Conservation (phyloP, 2,888 invertebrate genomes). For the Bombylius discolor region DNA sequence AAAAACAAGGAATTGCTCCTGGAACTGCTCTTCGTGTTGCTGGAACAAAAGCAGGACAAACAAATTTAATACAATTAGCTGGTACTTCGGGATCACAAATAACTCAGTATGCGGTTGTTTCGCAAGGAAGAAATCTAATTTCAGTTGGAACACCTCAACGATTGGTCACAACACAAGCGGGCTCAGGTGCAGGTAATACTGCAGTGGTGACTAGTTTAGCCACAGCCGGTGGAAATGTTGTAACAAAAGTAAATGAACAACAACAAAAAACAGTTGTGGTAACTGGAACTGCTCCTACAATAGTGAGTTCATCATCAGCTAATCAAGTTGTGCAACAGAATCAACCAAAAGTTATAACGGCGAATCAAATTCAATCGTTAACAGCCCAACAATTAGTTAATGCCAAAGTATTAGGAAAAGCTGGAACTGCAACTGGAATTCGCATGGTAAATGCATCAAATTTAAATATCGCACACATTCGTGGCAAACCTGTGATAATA, state of each 20-base stretch:
- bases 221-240: conserved; percentile 9
- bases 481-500: conserved; percentile 44
- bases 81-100: conserved; percentile 27
- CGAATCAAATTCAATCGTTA: conserved; percentile 22
- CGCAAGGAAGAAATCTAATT: conserved; percentile 38
- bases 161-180: conserved; percentile 22
- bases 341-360: conserved; percentile 17
- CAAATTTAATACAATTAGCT: conserved; percentile 41
- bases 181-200: background rate
- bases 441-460: conserved; percentile 41
- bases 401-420: conserved; percentile 37
- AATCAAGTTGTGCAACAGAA: conserved; percentile 6
- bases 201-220: conserved; percentile 17
- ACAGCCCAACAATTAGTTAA: conserved; percentile 35
- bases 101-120: conserved; percentile 39
- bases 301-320: background rate
- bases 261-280: background rate
- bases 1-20: conserved; percentile 21
- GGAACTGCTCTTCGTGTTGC: conserved; percentile 39
- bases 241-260: background rate
- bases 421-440: conserved; percentile 23
- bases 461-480: conserved; percentile 40
- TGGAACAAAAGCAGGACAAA: conserved; percentile 36
- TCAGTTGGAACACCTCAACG: conserved; percentile 25
- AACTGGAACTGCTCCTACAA: background rate